Evolutionary conservation across 2,888 invertebrate genomes (phyloP), one percentile per base, ranked within the genome.

Genomic region (Brachycybe producta): DNA sequence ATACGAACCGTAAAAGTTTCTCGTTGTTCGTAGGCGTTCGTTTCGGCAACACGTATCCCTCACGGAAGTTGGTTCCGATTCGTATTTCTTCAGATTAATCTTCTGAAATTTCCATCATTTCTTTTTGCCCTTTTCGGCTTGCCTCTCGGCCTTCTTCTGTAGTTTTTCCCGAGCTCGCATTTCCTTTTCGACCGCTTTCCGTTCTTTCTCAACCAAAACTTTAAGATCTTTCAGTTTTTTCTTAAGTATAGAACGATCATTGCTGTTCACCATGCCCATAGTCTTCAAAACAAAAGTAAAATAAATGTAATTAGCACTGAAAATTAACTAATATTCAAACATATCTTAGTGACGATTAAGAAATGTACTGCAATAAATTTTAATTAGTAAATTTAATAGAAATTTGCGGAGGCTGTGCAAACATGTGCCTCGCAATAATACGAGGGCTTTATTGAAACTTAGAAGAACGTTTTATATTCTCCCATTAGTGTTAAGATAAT

Each of bases 131-230:
- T 49, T 49, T 23, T 49, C 49, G 8, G 49, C 49, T 27, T 56
- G 56, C 36, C 84, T 84, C 64, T 87, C 87, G 13, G 86, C 86
- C 70, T 90, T 88, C 63, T 81, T 78, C 65, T 83, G 77, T 63
- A 84, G 77, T 63, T 86, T 84, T 64, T 91, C 84, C 60, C 84
- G 80, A 59, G 81, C 80, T 61, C 84, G 82, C 50, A 79, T 73
- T 60, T 86, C 85, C 60, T 88, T 86, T 62, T 94, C 92, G 67
- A 83, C 78, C 51, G 81, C 79, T 56, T 73, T 74, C 49, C 67
- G 62, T 55, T 73, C 73, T 52, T 68, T 67, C 54, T 73, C 73
- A 38, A 69, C 59, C 19, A 65, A 64, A 13, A 62, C 54, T 56
- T 69, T 68, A 58, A 74, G 63, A 55, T 72, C 71, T 60, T 73